Evolutionary conservation across 92 coral and sea anemone species (phyloP).

Genomic region (Meandrina meandrites): DNA sequence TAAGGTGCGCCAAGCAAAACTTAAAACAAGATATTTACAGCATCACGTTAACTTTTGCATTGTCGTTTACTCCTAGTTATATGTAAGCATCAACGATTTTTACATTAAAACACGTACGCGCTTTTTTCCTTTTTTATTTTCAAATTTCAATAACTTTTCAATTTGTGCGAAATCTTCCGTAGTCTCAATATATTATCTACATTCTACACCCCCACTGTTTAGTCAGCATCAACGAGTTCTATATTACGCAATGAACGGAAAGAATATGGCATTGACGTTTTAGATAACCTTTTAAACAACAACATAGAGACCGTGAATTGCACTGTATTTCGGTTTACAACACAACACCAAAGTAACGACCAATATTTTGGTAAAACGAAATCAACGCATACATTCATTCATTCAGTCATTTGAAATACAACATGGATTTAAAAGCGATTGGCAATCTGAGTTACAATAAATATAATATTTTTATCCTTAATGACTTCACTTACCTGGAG

Average conservation of each 20-base stretch:
- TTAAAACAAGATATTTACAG: neutral
- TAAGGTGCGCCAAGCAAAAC: neutral
- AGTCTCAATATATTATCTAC: neutral
- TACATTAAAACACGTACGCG: neutral
- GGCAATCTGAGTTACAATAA: neutral
- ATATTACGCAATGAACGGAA: neutral
- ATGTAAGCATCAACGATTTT: neutral
- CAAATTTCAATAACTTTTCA: neutral
- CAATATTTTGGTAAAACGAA: neutral
- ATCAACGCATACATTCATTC: too few species aligned
- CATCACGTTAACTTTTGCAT: neutral
- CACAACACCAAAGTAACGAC: neutral
- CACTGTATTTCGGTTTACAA: neutral
- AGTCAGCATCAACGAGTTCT: neutral
- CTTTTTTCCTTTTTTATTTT: too few species aligned
- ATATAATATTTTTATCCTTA: neutral
- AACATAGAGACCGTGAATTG: neutral
- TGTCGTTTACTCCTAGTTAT: neutral
- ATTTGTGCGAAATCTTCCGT: neutral
- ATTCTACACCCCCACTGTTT: neutral
- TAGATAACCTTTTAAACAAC: neutral
- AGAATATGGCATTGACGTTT: neutral
- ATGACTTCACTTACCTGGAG: slow-evolving; percentile 36
- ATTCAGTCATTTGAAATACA: neutral
- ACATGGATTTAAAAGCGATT: neutral